Evolutionary conservation across 2,888 invertebrate species (phyloP).

Genomic region (Bellardia pandia): DNA sequence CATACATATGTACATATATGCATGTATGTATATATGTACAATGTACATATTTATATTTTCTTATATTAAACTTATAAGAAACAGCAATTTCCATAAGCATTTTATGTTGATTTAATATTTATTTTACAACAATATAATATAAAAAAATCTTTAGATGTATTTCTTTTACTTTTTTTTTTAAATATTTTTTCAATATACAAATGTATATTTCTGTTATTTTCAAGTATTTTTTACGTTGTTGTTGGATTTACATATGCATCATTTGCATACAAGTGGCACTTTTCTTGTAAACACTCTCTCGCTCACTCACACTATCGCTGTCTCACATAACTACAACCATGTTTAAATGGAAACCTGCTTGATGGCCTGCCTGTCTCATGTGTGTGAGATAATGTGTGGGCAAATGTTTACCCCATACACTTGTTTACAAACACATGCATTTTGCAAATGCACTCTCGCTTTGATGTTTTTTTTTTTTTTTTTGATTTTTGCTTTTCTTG

Average conservation of each 20-base stretch:
- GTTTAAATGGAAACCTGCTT: background rate
- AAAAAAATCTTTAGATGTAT: constrained; percentile 55
- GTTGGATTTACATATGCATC: constrained; percentile 64
- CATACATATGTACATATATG: too few species aligned
- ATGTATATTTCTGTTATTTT: constrained; percentile 16
- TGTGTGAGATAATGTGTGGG: constrained; percentile 38
- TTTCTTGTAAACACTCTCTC: constrained; percentile 38
- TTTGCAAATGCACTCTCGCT: constrained; percentile 54
- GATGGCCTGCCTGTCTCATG: too few species aligned
- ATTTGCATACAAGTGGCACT: constrained; percentile 71
- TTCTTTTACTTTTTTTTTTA: constrained; percentile 23
- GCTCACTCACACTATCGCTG: background rate
- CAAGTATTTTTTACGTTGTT: constrained; percentile 27
- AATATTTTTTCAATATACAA: constrained; percentile 1
- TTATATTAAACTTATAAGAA: constrained; percentile 34
- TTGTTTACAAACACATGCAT: background rate
- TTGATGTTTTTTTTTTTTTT: constrained; percentile 41
- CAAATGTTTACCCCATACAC: constrained; percentile 8
- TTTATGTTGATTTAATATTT: constrained; percentile 56
- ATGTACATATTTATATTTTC: constrained; percentile 3
- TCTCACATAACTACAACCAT: background rate
- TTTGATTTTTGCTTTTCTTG: background rate
- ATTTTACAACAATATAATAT: constrained; percentile 20
- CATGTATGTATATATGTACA: constrained; percentile 8
- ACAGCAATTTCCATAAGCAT: constrained; percentile 27